Evolutionary conservation across 2,888 invertebrate species (phyloP), one percentile per base, ranked within the genome.

Genomic region (Eucera pruinosa): DNA sequence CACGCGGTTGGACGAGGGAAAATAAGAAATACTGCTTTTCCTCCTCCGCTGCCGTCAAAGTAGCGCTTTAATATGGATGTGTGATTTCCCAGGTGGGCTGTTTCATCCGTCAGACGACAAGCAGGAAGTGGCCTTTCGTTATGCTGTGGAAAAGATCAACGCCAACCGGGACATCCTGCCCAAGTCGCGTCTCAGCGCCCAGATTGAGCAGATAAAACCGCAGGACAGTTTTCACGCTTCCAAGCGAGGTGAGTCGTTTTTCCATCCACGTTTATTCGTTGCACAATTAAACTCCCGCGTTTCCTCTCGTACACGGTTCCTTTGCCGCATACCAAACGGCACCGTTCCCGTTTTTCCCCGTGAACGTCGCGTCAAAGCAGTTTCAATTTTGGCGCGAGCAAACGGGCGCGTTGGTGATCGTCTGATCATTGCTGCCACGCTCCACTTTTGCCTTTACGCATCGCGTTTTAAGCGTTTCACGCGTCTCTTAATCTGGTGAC

Each of bases 191-290:
- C 94, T 98, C 65, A 95, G 96, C 76, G 97, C 97, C 36, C 97
- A 97, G 94, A 96, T 98, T 75, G 97, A 98, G 93, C 95, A 96
- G 87, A 96, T 98, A 90, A 96, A 96, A 58, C 96, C 97, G 0
- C 97, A 97, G 89, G 98, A 98, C 92, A 98, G 98, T 92, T 98
- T 98, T 91, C 97, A 97, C 91, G 97, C 98, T 61, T 97, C 98
- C 20, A 98, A 98, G 93, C 95, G 97, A 95, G 98, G 98, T 98
- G 93, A 93, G 93, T 92, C 27, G 23, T n/a, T 33, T n/a, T 27
- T 45, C n/a, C 62, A 52, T 70, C 18, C 41, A 61, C 15, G 66
- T 61, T 58, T 23, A 13, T 61, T 52, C 43, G 23, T 36, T 54
- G n/a, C 18, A 36, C 45, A 65, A 65, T 71, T 61, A 70, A 62